Evolutionary conservation across 2,113 vertebrate genomes (phyloP).

Genomic region (Calyptommatus sinebrachiatus): DNA sequence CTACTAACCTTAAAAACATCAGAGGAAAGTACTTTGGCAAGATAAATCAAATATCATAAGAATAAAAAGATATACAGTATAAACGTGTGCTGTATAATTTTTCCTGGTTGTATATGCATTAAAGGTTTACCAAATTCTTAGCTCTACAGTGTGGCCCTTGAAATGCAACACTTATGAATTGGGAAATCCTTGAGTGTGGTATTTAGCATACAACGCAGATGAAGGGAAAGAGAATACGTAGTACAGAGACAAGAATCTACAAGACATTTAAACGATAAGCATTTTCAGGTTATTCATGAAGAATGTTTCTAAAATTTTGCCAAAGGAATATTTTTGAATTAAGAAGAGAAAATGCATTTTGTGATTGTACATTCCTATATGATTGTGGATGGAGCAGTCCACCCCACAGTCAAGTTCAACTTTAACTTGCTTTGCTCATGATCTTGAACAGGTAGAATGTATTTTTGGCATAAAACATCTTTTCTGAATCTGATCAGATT

Average conservation of each 20-base stretch:
- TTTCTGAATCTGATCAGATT: constrained; percentile 16
- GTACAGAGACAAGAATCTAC: background rate
- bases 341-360: background rate
- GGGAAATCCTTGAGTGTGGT: background rate
- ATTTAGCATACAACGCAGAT: background rate
- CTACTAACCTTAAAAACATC: background rate
- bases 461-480: constrained; percentile 15
- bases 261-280: background rate
- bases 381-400: background rate
- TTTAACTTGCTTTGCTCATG: background rate
- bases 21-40: background rate
- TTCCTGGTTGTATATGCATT: background rate
- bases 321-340: background rate
- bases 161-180: background rate
- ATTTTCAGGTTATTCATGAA: background rate
- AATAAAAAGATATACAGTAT: constrained; percentile 8
- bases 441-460: constrained; percentile 7
- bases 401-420: background rate
- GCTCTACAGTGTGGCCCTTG: background rate
- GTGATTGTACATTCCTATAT: background rate
- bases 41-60: constrained; percentile 12
- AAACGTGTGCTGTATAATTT: background rate
- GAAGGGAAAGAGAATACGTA: background rate
- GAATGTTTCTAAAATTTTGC: background rate
- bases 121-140: background rate